Conservation (phyloP, 2,113 vertebrate species). For the Parotia lawesii region DNA sequence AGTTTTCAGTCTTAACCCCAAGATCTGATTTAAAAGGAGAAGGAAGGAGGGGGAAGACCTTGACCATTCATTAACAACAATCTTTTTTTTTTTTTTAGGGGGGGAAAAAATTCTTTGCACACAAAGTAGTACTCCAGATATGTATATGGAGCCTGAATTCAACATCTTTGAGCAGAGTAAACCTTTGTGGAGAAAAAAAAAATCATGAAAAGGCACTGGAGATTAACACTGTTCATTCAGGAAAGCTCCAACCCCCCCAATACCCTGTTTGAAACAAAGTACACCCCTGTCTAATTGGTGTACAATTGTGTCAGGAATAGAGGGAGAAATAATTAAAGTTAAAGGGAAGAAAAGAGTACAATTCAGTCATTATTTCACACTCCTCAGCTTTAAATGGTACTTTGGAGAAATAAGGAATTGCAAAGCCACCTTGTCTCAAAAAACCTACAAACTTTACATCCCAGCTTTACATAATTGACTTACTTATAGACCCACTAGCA, state of each 20-base stretch:
- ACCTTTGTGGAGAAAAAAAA: slow-evolving; percentile 18
- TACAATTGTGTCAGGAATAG: slow-evolving; percentile 12
- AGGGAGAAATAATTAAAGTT: background rate
- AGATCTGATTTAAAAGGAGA: slow-evolving; percentile 63
- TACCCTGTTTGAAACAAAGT: slow-evolving; percentile 59
- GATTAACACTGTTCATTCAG: slow-evolving; percentile 63
- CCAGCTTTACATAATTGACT: background rate
- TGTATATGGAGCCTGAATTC: slow-evolving; percentile 55
- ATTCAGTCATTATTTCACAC: background rate
- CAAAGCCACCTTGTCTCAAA: background rate
- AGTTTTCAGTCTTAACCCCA: slow-evolving; percentile 67
- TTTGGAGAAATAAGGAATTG: background rate
- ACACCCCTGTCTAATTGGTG: slow-evolving; percentile 41
- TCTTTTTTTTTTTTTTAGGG: background rate
- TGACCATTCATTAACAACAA: slow-evolving; percentile 64
- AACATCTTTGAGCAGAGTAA: slow-evolving; percentile 56
- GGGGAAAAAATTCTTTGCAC: background rate
- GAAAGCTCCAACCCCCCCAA: background rate
- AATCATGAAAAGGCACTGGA: slow-evolving; percentile 65
- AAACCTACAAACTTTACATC: background rate
- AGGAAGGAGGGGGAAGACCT: slow-evolving; percentile 25
- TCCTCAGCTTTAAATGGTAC: background rate
- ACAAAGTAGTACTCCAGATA: slow-evolving; percentile 41
- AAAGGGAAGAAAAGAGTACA: background rate
- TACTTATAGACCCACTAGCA: background rate